These are phyloP conservation scores for Oncopodura yosiiana DNA, from an alignment of 1,140 invertebrate genomes.

Conservation along the genomic window DNA sequence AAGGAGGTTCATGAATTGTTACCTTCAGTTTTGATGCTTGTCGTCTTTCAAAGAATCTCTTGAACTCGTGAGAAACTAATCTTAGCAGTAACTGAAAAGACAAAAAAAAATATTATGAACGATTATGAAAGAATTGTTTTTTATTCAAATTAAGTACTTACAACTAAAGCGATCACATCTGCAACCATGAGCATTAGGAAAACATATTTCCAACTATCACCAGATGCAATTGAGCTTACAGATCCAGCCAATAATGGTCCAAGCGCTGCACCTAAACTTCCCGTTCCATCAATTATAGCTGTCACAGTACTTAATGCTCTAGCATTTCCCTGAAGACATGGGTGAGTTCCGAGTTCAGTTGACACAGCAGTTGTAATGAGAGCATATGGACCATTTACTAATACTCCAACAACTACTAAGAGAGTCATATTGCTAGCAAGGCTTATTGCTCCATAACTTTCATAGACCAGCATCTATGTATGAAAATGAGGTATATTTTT, in stretches of 20 bases:
- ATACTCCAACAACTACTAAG: constrained; percentile 62
- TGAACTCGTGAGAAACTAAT: constrained; percentile 34
- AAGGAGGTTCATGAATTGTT: constrained; percentile 29
- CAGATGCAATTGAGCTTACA: constrained; percentile 45
- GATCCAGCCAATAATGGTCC: constrained; percentile 83
- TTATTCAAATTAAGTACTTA: constrained; percentile 39
- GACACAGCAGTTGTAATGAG: constrained; percentile 93
- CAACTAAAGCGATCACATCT: constrained; percentile 65
- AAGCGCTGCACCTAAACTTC: constrained; percentile 77
- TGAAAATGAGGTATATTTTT: constrained; percentile 18
- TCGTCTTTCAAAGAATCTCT: constrained; percentile 28
- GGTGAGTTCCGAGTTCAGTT: constrained; percentile 83
- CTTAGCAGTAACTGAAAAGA: constrained; percentile 32
- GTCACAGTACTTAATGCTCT: constrained; percentile 90
- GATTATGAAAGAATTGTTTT: neutral
- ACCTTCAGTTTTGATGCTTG: constrained; percentile 26
- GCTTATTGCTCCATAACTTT: constrained; percentile 54
- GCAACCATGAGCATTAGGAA: constrained; percentile 85
- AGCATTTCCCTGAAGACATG: constrained; percentile 67
- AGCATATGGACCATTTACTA: constrained; percentile 92
- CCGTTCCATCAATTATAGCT: constrained; percentile 93
- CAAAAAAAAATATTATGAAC: constrained; percentile 9
- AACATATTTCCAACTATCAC: constrained; percentile 67
- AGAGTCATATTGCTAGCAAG: constrained; percentile 56
- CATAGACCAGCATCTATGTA: constrained; percentile 67